phyloP scores from a whole-genome alignment of 2,888 invertebrate species.

The Mechanitis mazaeus region DNA sequence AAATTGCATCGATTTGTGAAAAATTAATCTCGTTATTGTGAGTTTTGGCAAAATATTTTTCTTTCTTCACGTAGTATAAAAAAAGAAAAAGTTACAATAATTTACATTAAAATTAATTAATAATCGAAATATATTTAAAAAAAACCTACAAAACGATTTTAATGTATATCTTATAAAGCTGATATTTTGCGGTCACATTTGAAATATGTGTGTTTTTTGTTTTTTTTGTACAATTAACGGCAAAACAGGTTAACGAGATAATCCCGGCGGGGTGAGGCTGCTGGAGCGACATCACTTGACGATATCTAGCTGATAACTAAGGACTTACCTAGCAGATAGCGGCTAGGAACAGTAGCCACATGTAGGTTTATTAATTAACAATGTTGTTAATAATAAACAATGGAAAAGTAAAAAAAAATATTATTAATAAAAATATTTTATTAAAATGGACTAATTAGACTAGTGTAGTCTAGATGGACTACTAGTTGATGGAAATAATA shows the following conservation, averaged over 20 bases:
- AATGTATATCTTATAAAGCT: not conserved
- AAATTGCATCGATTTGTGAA: not conserved
- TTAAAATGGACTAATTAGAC: too few species aligned
- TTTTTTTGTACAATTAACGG: constrained; percentile 2
- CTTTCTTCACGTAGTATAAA: too few species aligned
- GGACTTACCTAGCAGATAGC: not conserved
- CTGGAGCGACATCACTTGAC: not conserved
- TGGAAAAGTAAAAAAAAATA: not conserved
- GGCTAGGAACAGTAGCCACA: not conserved
- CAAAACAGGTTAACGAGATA: not conserved
- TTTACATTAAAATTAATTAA: not conserved
- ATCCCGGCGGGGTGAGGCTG: not conserved
- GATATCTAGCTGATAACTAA: not conserved
- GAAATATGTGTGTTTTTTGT: not conserved
- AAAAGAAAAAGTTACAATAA: too few species aligned
- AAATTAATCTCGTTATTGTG: not conserved
- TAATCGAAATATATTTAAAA: not conserved
- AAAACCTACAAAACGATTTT: not conserved
- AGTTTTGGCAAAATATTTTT: not conserved
- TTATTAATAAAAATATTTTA: not conserved
- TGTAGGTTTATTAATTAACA: not conserved
- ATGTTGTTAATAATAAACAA: not conserved
- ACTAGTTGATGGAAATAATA: not conserved
- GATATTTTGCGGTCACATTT: not conserved
- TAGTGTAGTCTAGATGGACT: too few species aligned